These are phyloP conservation scores for Heterodera carotae DNA, from an alignment of 1,140 invertebrate species.

Conservation along the genomic window DNA sequence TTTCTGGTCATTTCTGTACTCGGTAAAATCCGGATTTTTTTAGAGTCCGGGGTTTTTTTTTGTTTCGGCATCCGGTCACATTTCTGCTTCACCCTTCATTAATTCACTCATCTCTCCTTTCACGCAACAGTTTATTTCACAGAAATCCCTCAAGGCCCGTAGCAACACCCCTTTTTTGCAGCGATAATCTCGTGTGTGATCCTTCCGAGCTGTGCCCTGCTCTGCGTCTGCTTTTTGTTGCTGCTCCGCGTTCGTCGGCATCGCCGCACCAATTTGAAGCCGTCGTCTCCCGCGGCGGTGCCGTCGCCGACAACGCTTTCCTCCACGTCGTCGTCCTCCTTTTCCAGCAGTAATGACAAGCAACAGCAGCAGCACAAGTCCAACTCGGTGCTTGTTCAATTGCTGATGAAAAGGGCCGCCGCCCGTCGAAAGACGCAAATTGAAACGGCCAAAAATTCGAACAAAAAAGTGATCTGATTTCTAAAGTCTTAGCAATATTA, in stretches of 20 bases:
- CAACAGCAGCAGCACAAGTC: no score
- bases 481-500: not conserved
- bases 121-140: no score
- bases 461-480: not conserved
- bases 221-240: constrained; percentile 8
- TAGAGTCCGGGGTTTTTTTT: no score
- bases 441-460: not conserved
- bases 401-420: constrained; percentile 18
- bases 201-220: constrained; percentile 11
- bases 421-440: constrained; percentile 4
- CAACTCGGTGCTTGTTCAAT: constrained; percentile 21
- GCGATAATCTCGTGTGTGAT: not conserved
- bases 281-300: not conserved
- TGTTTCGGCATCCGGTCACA: not conserved
- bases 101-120: not conserved
- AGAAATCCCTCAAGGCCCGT: no score
- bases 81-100: not conserved
- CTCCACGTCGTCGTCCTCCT: not conserved
- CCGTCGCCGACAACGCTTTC: not conserved
- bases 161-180: not conserved
- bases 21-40: no score
- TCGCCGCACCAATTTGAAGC: not conserved
- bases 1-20: no score
- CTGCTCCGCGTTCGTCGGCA: not conserved
- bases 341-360: no score